Evolutionary conservation across 2,888 invertebrate species (phyloP), one percentile per base, ranked within the genome.

Genomic region (Leptinotarsa peninsularis): DNA sequence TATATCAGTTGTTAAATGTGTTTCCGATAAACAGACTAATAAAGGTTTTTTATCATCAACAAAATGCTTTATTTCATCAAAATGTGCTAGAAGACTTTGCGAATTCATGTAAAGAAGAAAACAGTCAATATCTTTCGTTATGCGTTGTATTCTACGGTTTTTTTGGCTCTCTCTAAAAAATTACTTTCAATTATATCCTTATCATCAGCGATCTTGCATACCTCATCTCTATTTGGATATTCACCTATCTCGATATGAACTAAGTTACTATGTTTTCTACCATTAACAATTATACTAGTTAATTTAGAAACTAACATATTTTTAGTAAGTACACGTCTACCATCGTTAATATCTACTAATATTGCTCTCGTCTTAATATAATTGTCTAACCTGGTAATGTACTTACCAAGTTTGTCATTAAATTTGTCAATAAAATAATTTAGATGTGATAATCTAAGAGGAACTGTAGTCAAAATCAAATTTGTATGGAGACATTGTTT

Each of bases 1-100:
- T 27, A 27, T 27, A 27, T 27, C 27, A 27, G 27, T 27, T 27
- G 27, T 27, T 27, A 27, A 27, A 27, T 15, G 50, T 50, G 50
- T 50, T 50, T 50, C 50, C 17, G 50, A 50, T 50, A 50, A 50
- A 50, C 50, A 50, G 4, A 50, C 50, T 17, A 50, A 50, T 50
- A 50, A 50, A 50, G 50, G 50, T 50, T 50, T 50, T 50, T 50
- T 50, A 50, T 50, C 50, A 50, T 50, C 50, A 50, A 50, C 50
- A 50, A 15, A 50, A 50, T 50, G 50, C 50, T 50, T 50, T 50
- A 50, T 50, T 50, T 50, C 50, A 50, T 50, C 50, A 50, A 50
- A 50, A 50, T 50, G 50, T 50, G 50, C 50, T 50, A 50, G 50
- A 50, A 50, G 50, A 50, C 50, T 50, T 50, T 50, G 50, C 50